Evolutionary conservation across 23 tunicate species (phyloP).

Genomic region (Diplosoma virens): DNA sequence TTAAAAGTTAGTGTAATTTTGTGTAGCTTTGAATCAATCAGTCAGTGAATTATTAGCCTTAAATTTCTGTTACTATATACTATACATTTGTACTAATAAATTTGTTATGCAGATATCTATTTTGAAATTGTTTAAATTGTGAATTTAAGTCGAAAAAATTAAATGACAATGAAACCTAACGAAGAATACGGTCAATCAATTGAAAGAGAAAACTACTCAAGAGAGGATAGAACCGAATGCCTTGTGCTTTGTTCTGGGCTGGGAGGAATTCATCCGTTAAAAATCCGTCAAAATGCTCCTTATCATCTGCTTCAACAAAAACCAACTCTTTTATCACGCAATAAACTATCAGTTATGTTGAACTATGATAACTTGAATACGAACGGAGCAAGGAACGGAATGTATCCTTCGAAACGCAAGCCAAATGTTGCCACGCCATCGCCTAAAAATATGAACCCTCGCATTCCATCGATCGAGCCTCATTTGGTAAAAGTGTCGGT

Average conservation of each 20-base stretch:
- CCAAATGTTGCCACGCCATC: no score
- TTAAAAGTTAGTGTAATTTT: no score
- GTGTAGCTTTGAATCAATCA: no score
- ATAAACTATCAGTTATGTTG: slow-evolving; percentile 19
- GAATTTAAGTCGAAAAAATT: background rate
- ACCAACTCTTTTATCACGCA: background rate
- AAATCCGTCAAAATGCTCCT: background rate
- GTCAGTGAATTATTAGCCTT: no score
- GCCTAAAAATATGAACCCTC: background rate
- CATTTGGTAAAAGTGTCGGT: slow-evolving; percentile 56
- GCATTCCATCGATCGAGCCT: no score
- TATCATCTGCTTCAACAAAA: background rate
- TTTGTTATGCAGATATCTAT: no score
- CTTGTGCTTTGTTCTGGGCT: slow-evolving; percentile 42
- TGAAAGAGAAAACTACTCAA: slow-evolving; percentile 1
- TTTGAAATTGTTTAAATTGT: no score
- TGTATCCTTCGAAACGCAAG: no score
- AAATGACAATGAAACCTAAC: background rate
- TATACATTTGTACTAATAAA: no score
- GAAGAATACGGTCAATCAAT: background rate
- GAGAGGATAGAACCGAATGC: slow-evolving; percentile 40
- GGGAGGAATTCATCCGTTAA: background rate
- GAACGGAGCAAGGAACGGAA: background rate
- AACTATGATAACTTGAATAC: background rate
- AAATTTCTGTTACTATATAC: no score